phyloP scores from a whole-genome alignment of 1,140 invertebrate genomes.

The Hypsibius dujardini region DNA sequence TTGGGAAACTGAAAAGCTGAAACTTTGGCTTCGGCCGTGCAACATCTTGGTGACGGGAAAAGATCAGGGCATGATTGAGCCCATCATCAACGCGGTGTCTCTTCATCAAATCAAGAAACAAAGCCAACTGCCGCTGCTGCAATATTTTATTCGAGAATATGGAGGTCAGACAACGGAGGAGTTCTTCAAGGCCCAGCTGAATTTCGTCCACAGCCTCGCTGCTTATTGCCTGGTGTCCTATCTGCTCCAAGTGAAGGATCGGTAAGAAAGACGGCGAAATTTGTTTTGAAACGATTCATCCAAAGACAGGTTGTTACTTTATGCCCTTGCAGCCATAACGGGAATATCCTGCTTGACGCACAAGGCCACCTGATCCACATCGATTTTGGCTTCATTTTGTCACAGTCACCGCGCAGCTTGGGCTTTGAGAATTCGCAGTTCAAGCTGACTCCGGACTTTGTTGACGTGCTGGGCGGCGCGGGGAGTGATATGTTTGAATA shows the following conservation, averaged over 20 bases:
- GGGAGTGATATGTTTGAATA: conserved; percentile 93
- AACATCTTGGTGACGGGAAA: conserved; percentile 73
- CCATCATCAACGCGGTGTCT: conserved; percentile 87
- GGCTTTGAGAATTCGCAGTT: conserved; percentile 88
- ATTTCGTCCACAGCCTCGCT: conserved; percentile 93
- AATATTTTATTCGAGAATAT: conserved; percentile 86
- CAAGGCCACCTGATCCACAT: conserved; percentile 97
- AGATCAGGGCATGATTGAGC: conserved; percentile 82
- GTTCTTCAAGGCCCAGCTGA: conserved; percentile 76
- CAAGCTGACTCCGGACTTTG: conserved; percentile 89
- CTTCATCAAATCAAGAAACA: conserved; percentile 95
- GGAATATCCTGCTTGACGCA: conserved; percentile 86
- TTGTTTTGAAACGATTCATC: too few species aligned
- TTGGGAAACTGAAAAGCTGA: conserved; percentile 68
- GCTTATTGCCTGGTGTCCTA: conserved; percentile 94
- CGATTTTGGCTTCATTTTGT: conserved; percentile 96
- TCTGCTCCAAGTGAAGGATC: conserved; percentile 91
- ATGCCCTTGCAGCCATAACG: conserved; percentile 81
- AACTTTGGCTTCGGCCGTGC: conserved; percentile 75
- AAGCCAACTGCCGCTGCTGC: conserved; percentile 67
- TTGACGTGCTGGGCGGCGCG: conserved; percentile 93
- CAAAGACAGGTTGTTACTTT: too few species aligned
- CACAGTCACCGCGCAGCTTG: conserved; percentile 91
- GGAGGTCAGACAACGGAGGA: conserved; percentile 63
- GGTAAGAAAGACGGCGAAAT: conserved; percentile 48